phyloP scores from a whole-genome alignment of 2,888 invertebrate species.

The Drosophila fungiperda region DNA sequence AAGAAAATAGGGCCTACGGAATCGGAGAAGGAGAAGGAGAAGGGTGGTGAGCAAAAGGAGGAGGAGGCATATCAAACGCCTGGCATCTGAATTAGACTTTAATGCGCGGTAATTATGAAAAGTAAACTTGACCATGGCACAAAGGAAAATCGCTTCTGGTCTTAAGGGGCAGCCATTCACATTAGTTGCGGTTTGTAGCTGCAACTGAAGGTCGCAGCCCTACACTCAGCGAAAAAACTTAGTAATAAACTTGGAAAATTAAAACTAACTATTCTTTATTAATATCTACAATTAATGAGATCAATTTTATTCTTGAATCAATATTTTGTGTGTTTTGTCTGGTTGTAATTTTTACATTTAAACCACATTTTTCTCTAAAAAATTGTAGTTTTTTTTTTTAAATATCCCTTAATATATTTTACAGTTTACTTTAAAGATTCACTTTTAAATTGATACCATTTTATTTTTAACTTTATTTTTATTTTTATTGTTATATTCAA shows the following conservation, averaged over 20 bases:
- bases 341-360: not conserved
- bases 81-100: constrained; percentile 70
- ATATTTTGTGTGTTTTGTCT: not conserved
- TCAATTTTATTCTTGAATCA: not conserved
- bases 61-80: constrained; percentile 46
- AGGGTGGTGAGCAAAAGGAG: not conserved
- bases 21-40: not conserved
- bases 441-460: not conserved
- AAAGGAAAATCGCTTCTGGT: constrained; percentile 66
- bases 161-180: constrained; percentile 38
- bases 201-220: constrained; percentile 49
- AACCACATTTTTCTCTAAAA: not conserved
- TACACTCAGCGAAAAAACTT: not conserved
- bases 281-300: not conserved
- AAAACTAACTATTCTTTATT: not conserved
- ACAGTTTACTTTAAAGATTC: not conserved
- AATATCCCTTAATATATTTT: not conserved
- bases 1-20: not conserved
- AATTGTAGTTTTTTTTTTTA: not conserved
- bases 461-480: not conserved
- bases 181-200: constrained; percentile 64
- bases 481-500: not conserved
- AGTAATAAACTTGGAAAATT: not conserved
- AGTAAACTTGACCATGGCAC: constrained; percentile 64
- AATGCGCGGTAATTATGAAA: constrained; percentile 75